Evolutionary conservation across 2,888 invertebrate species (phyloP), one percentile per base, ranked within the genome.

Genomic region (Blastobasis lacticolella): DNA sequence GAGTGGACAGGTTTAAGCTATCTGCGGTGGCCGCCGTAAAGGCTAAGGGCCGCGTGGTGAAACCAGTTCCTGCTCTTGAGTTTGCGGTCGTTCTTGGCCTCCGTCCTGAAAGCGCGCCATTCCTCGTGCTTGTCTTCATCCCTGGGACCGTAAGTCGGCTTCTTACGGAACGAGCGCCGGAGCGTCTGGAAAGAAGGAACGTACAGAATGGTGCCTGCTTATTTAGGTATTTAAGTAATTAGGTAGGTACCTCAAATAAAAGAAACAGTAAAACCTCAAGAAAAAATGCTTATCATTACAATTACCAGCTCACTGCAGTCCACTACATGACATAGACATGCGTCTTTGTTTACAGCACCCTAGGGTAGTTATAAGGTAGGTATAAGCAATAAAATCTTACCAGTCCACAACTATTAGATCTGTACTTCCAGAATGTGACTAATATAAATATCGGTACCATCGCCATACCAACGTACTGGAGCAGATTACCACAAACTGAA

Each of bases 51-150:
- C 50, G 82, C 66, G 53, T 88, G 88, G 51, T 83, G 81, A 57
- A 78, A 72, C 78, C 78, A 81, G 61, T 79, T 82, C 50, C 70
- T 78, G 6, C 77, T 70, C 52, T 67, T 71, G 1, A 76, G 55
- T 36, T 73, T 60, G 6, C 85, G 75, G 48, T 85, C 69, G 51
- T 73, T 66, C 49, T 86, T 83, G 43, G 87, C 80, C 46, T 90
- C 75, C 1, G 67, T 74, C 53, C 90, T 90, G 66, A 90, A 92
- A n/a, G 86, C 79, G 1, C 70, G 69, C 93, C 93, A 94, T 56
- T 90, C 89, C 38, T 87, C 86, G 40, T 80, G 83, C 0, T 74
- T 80, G 38, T 85, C 77, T 0, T 79, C 73, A 54, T 91, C 89
- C 6, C 78, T 76, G 0, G 94, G 94, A 0, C 86, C 86, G 53